A percentile compares a stretch with the other conserved stretches of the same genome.
Evolutionary conservation across 1,140 invertebrate species (phyloP).

Genomic region (Drosophila sucinea): DNA sequence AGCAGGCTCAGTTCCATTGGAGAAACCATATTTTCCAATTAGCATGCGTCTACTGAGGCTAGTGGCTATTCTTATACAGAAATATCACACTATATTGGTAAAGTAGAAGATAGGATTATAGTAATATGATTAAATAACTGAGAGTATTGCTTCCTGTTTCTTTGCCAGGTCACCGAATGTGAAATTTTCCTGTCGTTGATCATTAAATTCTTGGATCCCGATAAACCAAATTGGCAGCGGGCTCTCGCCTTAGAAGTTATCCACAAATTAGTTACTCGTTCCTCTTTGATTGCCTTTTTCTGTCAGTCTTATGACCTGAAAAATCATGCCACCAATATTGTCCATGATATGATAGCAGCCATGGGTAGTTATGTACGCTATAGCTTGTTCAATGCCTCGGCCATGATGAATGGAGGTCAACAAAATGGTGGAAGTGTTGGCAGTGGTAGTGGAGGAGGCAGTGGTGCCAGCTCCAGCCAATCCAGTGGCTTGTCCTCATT

Average conservation of each 20-base stretch:
- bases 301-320: slow-evolving; percentile 97
- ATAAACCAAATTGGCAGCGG: slow-evolving; percentile 98
- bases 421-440: slow-evolving; percentile 83
- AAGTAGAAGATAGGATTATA: slow-evolving; percentile 73
- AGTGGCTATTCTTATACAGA: slow-evolving; percentile 95
- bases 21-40: slow-evolving; percentile 98
- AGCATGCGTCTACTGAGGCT: slow-evolving; percentile 97
- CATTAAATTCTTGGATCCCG: slow-evolving; percentile 98
- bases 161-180: slow-evolving; percentile 95
- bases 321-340: slow-evolving; percentile 95
- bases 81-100: slow-evolving; percentile 96
- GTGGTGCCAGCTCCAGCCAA: slow-evolving; percentile 20
- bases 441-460: slow-evolving; percentile 17
- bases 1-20: slow-evolving; percentile 86
- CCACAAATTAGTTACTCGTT: slow-evolving; percentile 96
- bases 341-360: slow-evolving; percentile 97
- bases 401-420: slow-evolving; percentile 84
- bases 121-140: slow-evolving; percentile 6
- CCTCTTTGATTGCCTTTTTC: slow-evolving; percentile 94
- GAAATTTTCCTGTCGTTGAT: slow-evolving; percentile 99
- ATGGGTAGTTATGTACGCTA: slow-evolving; percentile 98
- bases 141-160: slow-evolving; percentile 20
- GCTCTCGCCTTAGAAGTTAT: slow-evolving; percentile 97
- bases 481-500: slow-evolving; percentile 54
- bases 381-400: slow-evolving; percentile 86